Conservation (phyloP, 2,888 invertebrate genomes). For the Eurytoma adleriae region DNA sequence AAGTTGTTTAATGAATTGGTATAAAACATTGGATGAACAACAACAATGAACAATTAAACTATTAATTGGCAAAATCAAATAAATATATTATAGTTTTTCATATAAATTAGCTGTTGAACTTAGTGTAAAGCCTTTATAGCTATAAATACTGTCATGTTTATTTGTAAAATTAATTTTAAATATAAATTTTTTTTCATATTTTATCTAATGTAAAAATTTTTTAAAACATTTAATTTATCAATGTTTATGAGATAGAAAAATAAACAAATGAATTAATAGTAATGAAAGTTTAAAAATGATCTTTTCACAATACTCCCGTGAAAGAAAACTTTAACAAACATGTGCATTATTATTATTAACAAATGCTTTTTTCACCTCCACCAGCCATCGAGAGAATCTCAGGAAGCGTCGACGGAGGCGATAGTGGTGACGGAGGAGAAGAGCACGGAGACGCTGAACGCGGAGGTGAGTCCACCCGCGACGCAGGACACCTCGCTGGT, state of each 20-base stretch:
- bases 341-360: neutral
- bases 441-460: neutral
- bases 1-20: no score
- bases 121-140: no score
- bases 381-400: neutral
- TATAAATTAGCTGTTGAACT: no score
- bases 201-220: neutral
- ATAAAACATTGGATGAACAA: no score
- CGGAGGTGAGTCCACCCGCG: neutral
- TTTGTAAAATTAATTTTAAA: no score
- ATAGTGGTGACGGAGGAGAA: slow-evolving; percentile 26
- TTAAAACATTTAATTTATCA: neutral
- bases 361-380: neutral
- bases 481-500: neutral
- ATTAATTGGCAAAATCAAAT: no score
- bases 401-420: slow-evolving; percentile 5
- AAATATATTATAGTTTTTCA: no score
- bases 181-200: no score
- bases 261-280: neutral
- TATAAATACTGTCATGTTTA: no score
- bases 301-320: no score
- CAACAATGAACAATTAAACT: no score
- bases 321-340: neutral
- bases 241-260: neutral
- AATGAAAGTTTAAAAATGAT: neutral